Base-by-base conservation (phyloP, 2,113 vertebrate species). In the Zonotrichia leucophrys region DNA sequence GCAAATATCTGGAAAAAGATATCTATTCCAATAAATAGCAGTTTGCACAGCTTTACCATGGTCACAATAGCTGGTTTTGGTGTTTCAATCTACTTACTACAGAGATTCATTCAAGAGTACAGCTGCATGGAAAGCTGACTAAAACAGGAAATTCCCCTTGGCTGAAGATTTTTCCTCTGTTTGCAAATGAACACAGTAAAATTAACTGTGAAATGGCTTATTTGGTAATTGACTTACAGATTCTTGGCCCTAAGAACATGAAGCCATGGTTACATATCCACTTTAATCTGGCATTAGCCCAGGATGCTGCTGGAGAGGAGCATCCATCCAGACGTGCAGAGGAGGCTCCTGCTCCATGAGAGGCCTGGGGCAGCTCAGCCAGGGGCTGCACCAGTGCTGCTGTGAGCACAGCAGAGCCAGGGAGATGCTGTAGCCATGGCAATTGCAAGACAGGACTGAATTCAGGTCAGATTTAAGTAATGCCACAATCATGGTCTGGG, bases 371-470 rank as follows among this genome's bases (percentile, higher is more conserved):
- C 20, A 47, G 58, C 39, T 85, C 60, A 62, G 35, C 27, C 14
- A 11, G 28, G 1, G 39, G 13, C 73, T 13, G 0, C 35, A 22
- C 30, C 20, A 69, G 39, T 3, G 33, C 53, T 72, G 20, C 4
- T 13, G 31, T 20, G 63, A 69, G 63, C 28, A 28, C 59, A 69
- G 1, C 7, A 20, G 37, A 69, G 39, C 68, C 68, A 70, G 42
- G 46, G 27, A 70, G 11, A 42, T 42, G 52, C 46, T 1, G n/a
- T 1, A 67, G 47, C 50, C 0, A 0, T 35, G 31, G 37, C 25
- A 77, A 10, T 25, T 63, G 47, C 28, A 53, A 67, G 28, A 25
- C 22, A 81, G 22, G 42, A 11, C 25, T 46, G 30, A 83, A 46
- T 50, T 76, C 19, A n/a, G 23, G 14, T 70, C 39, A 74, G 23